Evolutionary conservation across 2,888 invertebrate genomes (phyloP).

Genomic region (Mythimna impura): DNA sequence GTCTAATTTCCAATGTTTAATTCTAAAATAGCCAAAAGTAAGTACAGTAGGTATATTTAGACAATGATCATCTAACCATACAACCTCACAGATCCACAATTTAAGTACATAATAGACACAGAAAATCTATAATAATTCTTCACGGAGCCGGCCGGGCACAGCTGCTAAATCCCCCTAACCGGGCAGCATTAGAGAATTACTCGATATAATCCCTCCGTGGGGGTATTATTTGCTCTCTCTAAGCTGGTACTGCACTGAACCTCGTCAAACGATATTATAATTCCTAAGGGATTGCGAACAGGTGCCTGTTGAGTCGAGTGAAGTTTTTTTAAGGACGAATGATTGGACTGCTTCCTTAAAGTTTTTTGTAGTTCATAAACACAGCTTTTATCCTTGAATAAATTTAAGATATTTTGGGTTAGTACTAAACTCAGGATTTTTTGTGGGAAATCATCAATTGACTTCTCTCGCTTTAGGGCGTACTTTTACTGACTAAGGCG

Average conservation of each 20-base stretch:
- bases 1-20: not conserved
- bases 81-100: conserved; percentile 3
- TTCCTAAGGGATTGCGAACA: conserved; percentile 37
- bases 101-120: conserved; percentile 36
- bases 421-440: too few species aligned
- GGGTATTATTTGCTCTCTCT: conserved; percentile 60
- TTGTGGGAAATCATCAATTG: too few species aligned
- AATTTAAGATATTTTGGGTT: too few species aligned
- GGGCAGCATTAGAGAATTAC: conserved; percentile 63
- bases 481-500: too few species aligned
- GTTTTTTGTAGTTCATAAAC: not conserved
- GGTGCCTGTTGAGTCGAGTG: conserved; percentile 38
- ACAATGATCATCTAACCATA: not conserved
- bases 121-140: conserved; percentile 48
- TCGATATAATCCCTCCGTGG: conserved; percentile 60
- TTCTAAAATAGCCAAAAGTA: not conserved
- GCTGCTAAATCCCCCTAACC: conserved; percentile 60
- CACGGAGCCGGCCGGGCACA: conserved; percentile 43
- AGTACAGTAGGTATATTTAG: not conserved
- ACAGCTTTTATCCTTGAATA: not conserved
- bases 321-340: not conserved
- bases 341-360: not conserved
- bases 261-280: conserved; percentile 56
- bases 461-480: too few species aligned
- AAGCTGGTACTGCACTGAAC: conserved; percentile 34